A percentile compares a stretch with the other conserved stretches of the same genome.
These are phyloP conservation scores for Oenanthe oenanthe DNA, from an alignment of 2,113 vertebrate genomes.

Conservation along the genomic window DNA sequence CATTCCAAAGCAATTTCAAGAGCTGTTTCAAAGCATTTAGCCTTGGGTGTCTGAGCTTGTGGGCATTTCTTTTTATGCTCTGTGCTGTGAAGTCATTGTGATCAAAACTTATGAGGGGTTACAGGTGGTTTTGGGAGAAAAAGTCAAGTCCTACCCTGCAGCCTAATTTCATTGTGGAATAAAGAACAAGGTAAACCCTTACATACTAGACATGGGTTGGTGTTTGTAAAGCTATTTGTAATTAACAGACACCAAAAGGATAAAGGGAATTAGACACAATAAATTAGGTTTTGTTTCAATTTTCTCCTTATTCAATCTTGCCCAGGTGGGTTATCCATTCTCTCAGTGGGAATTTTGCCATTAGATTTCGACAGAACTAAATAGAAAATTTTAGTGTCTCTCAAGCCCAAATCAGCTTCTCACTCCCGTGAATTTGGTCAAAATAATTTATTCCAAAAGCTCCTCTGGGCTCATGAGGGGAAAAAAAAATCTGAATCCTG, in stretches of 20 bases:
- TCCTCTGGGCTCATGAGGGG: neutral
- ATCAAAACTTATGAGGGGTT: neutral
- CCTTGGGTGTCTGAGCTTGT: neutral
- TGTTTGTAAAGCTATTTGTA: neutral
- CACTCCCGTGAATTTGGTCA: neutral
- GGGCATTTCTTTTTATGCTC: neutral
- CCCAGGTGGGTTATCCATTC: neutral
- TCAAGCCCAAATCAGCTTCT: neutral
- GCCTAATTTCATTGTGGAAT: neutral
- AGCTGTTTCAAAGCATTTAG: neutral
- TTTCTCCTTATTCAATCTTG: neutral
- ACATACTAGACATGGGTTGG: neutral
- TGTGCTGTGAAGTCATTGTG: neutral
- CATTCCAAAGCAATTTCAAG: neutral
- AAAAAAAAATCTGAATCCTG: neutral
- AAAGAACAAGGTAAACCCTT: neutral
- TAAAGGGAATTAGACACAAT: neutral
- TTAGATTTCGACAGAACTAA: neutral
- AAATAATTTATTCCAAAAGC: neutral
- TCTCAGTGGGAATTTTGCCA: neutral
- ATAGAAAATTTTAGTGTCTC: neutral
- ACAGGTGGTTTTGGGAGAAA: neutral
- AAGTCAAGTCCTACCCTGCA: neutral
- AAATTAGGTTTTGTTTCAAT: slow-evolving; percentile 2
- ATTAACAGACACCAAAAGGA: neutral